phyloP scores from a whole-genome alignment of 2,888 invertebrate species.

The Gymnocheta viridis region DNA sequence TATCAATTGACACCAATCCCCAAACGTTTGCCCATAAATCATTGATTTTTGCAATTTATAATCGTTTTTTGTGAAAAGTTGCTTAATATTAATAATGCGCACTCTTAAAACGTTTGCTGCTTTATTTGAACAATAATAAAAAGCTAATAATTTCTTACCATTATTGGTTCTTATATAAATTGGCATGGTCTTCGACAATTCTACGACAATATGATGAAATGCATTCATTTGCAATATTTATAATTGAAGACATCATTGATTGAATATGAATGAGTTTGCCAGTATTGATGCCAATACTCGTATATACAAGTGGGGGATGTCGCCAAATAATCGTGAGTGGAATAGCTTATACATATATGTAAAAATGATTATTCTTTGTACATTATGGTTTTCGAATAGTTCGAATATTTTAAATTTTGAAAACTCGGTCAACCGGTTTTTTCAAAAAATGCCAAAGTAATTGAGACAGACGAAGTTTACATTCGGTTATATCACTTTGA shows the following conservation, averaged over 20 bases:
- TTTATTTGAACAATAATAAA: conserved; percentile 30
- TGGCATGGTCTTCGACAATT: conserved; percentile 2
- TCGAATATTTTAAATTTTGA: too few relatives aligned
- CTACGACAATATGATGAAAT: conserved; percentile 28
- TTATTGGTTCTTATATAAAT: conserved; percentile 36
- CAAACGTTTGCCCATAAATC: background rate
- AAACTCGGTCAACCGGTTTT: too few relatives aligned
- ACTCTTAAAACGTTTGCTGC: conserved; percentile 8
- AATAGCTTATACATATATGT: background rate
- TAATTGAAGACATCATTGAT: conserved; percentile 31
- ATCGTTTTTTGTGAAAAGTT: background rate
- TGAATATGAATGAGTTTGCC: conserved; percentile 42
- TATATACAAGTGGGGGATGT: background rate
- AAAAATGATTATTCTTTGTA: too few relatives aligned
- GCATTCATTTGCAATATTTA: conserved; percentile 29
- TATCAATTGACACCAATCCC: background rate
- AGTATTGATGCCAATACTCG: background rate
- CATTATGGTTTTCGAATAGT: too few relatives aligned
- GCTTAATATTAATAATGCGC: conserved; percentile 20
- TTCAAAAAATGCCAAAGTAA: too few relatives aligned
- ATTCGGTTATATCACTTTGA: too few relatives aligned
- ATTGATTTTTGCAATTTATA: background rate
- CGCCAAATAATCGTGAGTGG: background rate
- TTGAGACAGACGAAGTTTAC: too few relatives aligned
- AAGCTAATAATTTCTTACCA: conserved; percentile 27